A percentile compares a stretch with the other conserved stretches of the same genome.
These are phyloP conservation scores for Phallusia fumigata DNA, from an alignment of 23 tunicate genomes.

Conservation along the genomic window DNA sequence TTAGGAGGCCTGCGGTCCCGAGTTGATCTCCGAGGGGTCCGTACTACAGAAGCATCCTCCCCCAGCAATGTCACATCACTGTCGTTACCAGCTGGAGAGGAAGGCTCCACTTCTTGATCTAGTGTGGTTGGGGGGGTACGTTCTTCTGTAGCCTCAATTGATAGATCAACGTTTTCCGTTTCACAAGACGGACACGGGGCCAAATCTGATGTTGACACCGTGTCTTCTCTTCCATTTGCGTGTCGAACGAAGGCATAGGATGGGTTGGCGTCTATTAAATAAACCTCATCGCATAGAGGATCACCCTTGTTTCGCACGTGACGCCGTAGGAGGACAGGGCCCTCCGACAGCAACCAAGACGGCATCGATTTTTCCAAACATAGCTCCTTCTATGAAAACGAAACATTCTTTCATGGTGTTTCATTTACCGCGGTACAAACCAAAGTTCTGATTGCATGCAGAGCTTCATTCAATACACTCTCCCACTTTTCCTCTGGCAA, in stretches of 20 bases:
- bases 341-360: neutral
- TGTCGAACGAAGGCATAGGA: conserved; percentile 14
- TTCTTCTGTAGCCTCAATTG: neutral
- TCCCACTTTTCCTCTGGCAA: neutral
- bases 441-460: conserved; percentile 3
- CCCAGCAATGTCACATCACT: too few relatives aligned
- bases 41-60: too few relatives aligned
- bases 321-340: conserved; percentile 12
- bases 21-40: neutral
- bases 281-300: conserved; percentile 24
- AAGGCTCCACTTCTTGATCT: too few relatives aligned
- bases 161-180: too few relatives aligned
- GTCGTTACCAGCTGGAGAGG: too few relatives aligned
- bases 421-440: neutral
- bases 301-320: conserved; percentile 32
- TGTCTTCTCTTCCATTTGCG: conserved; percentile 19
- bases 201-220: conserved; percentile 31
- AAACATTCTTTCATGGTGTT: conserved; percentile 12
- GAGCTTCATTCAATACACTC: neutral
- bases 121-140: neutral
- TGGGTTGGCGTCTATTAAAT: conserved; percentile 17
- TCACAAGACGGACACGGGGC: conserved; percentile 9
- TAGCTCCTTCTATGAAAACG: neutral
- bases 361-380: neutral
- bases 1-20: neutral